Percentiles rank a stretch among this genome's conserved stretches.
These are phyloP conservation scores for Eunapius fragilis DNA, from an alignment of 37 sponge, comb jelly and placozoan species.

Conservation along the genomic window DNA sequence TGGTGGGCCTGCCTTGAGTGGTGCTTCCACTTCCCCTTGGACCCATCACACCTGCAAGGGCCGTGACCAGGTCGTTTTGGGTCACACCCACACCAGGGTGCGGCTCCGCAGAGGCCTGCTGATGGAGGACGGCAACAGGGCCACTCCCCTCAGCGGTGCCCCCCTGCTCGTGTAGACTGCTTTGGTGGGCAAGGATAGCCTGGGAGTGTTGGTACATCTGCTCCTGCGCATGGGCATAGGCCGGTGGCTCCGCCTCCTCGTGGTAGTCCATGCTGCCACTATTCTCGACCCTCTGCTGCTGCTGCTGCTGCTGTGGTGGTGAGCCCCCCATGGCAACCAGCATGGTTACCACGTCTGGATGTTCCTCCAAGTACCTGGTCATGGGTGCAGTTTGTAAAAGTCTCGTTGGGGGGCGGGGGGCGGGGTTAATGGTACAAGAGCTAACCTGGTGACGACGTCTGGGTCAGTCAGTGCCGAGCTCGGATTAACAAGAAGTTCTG, in stretches of 20 bases:
- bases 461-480: background rate
- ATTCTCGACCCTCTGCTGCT: no score
- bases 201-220: conserved; percentile 80
- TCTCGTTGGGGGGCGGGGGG: no score
- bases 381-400: no score
- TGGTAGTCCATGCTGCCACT: no score
- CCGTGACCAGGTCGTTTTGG: background rate
- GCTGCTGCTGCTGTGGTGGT: background rate
- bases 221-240: background rate
- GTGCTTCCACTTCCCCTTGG: background rate
- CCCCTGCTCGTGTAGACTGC: background rate
- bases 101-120: background rate
- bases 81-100: background rate
- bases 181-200: conserved; percentile 61
- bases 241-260: background rate
- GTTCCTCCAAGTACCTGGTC: background rate
- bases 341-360: background rate
- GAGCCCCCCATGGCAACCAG: background rate
- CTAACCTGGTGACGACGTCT: background rate
- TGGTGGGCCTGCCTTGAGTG: background rate
- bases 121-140: background rate
- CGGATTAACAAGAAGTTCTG: background rate
- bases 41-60: background rate
- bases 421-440: background rate
- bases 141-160: background rate